Evolutionary conservation across 1,140 invertebrate species (phyloP).

Genomic region (Nephotettix cincticeps): DNA sequence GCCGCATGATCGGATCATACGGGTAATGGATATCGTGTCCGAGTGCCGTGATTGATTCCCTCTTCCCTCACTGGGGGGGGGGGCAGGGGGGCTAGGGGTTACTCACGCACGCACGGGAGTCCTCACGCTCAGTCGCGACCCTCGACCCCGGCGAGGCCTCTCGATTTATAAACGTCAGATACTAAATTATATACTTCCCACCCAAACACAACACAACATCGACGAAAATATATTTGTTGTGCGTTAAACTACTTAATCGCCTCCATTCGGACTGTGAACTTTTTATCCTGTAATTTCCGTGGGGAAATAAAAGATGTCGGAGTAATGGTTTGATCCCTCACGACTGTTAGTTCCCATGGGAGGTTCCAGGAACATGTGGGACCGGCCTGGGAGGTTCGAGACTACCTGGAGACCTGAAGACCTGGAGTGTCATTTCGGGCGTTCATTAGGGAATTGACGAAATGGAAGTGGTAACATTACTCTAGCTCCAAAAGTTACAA

Average conservation of each 20-base stretch:
- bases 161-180: slow-evolving; percentile 12
- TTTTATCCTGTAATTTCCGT: slow-evolving; percentile 7
- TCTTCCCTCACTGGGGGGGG: background rate
- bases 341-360: no score
- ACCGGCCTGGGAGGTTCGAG: no score
- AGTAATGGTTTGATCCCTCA: background rate
- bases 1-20: slow-evolving; percentile 2
- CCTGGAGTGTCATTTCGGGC: no score
- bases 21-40: background rate
- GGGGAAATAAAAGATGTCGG: slow-evolving; percentile 4
- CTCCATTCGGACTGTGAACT: slow-evolving; percentile 6
- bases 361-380: no score
- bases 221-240: slow-evolving; percentile 10
- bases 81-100: background rate
- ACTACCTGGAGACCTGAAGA: no score
- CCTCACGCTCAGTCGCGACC: background rate
- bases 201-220: slow-evolving; percentile 1
- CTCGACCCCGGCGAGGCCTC: background rate
- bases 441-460: no score
- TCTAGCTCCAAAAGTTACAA: no score
- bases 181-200: slow-evolving; percentile 10
- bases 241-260: slow-evolving; percentile 9
- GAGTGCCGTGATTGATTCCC: background rate
- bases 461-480: no score
- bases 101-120: background rate